These are phyloP conservation scores for Nestor notabilis DNA, from an alignment of 2,113 vertebrate species.

Conservation along the genomic window DNA sequence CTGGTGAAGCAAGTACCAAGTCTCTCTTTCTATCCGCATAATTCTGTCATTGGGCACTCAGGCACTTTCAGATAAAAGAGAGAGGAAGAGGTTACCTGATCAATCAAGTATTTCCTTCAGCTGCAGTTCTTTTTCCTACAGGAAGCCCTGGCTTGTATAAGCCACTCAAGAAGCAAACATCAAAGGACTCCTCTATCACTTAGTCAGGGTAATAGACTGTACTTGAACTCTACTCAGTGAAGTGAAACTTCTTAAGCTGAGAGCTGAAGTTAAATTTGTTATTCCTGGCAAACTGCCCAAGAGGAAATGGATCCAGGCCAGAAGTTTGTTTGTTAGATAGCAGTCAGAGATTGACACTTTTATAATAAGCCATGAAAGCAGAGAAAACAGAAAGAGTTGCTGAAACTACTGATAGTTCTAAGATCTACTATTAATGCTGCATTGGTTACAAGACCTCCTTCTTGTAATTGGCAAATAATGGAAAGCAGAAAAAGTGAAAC, in stretches of 20 bases:
- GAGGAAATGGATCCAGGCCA: constrained; percentile 69
- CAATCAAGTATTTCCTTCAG: constrained; percentile 68
- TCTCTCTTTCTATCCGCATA: neutral
- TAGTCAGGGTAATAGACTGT: constrained; percentile 69
- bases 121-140: constrained; percentile 14
- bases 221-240: constrained; percentile 72
- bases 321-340: constrained; percentile 66
- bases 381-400: constrained; percentile 38
- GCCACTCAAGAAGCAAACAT: constrained; percentile 71
- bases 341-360: constrained; percentile 59
- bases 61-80: constrained; percentile 42
- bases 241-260: constrained; percentile 75
- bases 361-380: constrained; percentile 51
- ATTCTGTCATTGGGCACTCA: constrained; percentile 32
- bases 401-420: constrained; percentile 25
- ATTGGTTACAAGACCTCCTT: neutral
- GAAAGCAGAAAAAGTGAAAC: constrained; percentile 17
- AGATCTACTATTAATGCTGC: neutral
- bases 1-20: neutral
- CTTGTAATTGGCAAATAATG: constrained; percentile 49
- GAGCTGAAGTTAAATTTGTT: constrained; percentile 75
- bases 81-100: constrained; percentile 33
- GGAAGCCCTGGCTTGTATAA: constrained; percentile 62
- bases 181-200: constrained; percentile 78
- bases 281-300: constrained; percentile 77